Evolutionary conservation across 2,113 vertebrate genomes (phyloP), one percentile per base, ranked within the genome.

Genomic region (Synchiropus splendidus): DNA sequence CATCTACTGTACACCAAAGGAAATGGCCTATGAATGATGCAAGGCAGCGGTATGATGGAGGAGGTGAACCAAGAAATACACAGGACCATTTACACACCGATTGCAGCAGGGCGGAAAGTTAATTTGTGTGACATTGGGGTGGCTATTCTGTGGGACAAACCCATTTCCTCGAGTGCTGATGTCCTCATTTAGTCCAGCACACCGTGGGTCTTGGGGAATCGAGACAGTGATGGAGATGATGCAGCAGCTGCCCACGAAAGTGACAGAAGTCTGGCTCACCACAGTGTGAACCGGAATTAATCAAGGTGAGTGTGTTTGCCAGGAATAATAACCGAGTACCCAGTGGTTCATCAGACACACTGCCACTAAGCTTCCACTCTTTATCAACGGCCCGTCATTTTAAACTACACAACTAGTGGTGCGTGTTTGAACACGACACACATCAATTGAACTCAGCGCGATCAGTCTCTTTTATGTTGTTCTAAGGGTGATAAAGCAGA

Each of bases 131-230:
- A 32, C 41, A 39, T 52, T 9, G 17, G 18, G 32, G 35, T 50
- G 51, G 39, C 40, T 63, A 48, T 60, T 67, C 58, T 46, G 36
- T 32, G 50, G 46, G 33, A 45, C 57, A 67, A 62, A 48, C 42
- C 61, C 45, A 71, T 71, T 61, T 71, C 67, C 67, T 16, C 33
- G 48, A 71, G 58, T 70, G 58, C 69, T 63, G 64, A 75, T 72
- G 60, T 64, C 56, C 68, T 71, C 45, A 64, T 77, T 78, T 61
- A 66, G 46, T 61, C 45, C 61, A 42, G 3, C 36, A 48, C 42
- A 50, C 48, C 34, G n/a, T 9, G 42, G 58, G 42, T 63, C 62
- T 46, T 55, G 50, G 51, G 47, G 61, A 78, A 76, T 70, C 65
- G 62, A 75, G 59, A 70, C 50, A 56, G 45, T 58, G 49, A 65